These are phyloP conservation scores for Tenthredo amoena DNA, from an alignment of 2,888 invertebrate species.

Conservation along the genomic window DNA sequence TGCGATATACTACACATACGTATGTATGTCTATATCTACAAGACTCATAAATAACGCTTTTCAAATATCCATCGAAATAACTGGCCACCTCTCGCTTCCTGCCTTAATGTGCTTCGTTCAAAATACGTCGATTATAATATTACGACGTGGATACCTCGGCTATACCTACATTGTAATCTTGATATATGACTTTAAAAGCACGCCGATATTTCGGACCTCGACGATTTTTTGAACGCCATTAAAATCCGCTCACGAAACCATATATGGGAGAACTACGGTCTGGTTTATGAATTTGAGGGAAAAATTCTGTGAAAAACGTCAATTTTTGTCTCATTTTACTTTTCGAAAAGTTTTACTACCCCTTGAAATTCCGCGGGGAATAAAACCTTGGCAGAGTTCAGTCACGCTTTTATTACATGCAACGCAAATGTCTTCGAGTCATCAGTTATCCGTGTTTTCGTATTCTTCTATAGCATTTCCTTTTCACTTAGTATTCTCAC, in stretches of 20 bases:
- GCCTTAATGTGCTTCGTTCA: not conserved
- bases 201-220: not conserved
- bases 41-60: not conserved
- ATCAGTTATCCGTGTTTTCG: not conserved
- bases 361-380: not conserved
- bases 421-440: not conserved
- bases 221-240: constrained; percentile 29
- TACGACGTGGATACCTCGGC: not conserved
- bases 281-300: not conserved
- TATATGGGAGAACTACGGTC: not conserved
- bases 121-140: not conserved
- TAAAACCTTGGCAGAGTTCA: not conserved
- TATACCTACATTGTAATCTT: not conserved
- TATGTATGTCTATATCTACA: not conserved
- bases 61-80: constrained; percentile 5
- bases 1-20: not conserved
- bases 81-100: not conserved
- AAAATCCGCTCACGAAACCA: constrained; percentile 25
- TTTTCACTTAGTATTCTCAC: not conserved
- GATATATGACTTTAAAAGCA: constrained; percentile 4
- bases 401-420: not conserved
- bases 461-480: not conserved
- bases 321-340: not conserved
- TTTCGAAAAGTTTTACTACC: not conserved
- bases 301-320: not conserved